Evolutionary conservation across 2,797 vertebrate species (phyloP).

Genomic region (Argyrosomus regius): DNA sequence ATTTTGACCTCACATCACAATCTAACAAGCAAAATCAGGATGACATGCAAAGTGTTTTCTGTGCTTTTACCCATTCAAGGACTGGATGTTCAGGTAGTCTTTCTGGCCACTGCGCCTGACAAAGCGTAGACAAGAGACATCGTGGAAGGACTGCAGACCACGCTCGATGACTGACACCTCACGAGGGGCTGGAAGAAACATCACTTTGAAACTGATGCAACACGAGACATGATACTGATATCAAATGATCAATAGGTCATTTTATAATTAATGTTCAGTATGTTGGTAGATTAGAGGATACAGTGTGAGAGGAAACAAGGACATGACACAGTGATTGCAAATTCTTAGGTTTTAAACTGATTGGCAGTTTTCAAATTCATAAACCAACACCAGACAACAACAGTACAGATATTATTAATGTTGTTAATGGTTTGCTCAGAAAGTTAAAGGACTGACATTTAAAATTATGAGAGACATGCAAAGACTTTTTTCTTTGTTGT

Average conservation of each 20-base stretch:
- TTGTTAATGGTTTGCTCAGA: too few species aligned
- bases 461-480: neutral
- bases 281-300: neutral
- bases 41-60: neutral
- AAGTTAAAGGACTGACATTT: neutral
- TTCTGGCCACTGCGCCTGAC: constrained; percentile 23
- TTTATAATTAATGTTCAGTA: neutral
- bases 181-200: constrained; percentile 40
- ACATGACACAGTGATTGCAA: too few species aligned
- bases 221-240: neutral
- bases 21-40: neutral
- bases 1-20: too few species aligned
- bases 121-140: constrained; percentile 57
- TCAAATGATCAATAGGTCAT: neutral
- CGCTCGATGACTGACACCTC: constrained; percentile 51
- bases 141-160: constrained; percentile 52
- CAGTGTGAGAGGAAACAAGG: neutral
- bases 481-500: neutral
- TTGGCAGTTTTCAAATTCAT: too few species aligned
- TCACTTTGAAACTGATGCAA: neutral
- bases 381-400: too few species aligned
- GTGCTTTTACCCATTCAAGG: constrained; percentile 34
- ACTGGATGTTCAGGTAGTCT: constrained; percentile 57
- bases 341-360: too few species aligned
- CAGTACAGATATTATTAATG: neutral